A percentile compares a stretch with the other conserved stretches of the same genome.
These are phyloP conservation scores for Lydus trimaculatus DNA, from an alignment of 2,888 invertebrate species.

Conservation along the genomic window DNA sequence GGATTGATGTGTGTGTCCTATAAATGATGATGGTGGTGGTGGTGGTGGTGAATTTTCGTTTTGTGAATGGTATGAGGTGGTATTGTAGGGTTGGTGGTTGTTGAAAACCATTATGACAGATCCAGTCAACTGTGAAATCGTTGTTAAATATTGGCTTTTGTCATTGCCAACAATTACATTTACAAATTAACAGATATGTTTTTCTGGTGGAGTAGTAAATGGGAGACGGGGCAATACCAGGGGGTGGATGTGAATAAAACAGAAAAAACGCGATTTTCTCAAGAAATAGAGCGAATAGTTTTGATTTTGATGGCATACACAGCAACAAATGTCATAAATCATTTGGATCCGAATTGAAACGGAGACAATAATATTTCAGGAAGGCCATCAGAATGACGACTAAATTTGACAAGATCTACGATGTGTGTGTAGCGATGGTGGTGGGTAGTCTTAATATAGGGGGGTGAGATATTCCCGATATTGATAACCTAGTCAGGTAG, in stretches of 20 bases:
- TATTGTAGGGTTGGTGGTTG: conserved; percentile 39
- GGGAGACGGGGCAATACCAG: not conserved
- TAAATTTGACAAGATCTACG: conserved; percentile 56
- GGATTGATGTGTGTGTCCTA: not conserved
- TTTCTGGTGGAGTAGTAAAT: not conserved
- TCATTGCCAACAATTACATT: conserved; percentile 46
- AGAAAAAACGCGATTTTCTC: not conserved
- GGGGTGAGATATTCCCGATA: conserved; percentile 39
- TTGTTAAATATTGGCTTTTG: conserved; percentile 46
- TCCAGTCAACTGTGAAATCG: conserved; percentile 50
- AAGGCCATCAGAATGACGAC: conserved; percentile 53
- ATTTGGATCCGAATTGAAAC: conserved; percentile 43
- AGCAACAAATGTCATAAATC: conserved; percentile 20
- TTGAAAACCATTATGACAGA: conserved; percentile 50
- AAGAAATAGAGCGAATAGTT: not conserved
- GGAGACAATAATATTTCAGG: conserved; percentile 55
- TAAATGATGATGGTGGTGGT: too few relatives aligned
- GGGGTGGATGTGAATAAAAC: not conserved
- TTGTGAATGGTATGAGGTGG: not conserved
- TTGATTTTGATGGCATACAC: not conserved
- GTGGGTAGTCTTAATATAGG: not conserved
- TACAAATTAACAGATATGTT: conserved; percentile 43
- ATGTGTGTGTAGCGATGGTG: conserved; percentile 40
- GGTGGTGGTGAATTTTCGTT: too few relatives aligned
- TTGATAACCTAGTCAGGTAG: conserved; percentile 57